Percentiles rank a stretch among this genome's conserved stretches.
phyloP scores from a whole-genome alignment of 2,888 invertebrate genomes.

The Dermolepida albohirtum region DNA sequence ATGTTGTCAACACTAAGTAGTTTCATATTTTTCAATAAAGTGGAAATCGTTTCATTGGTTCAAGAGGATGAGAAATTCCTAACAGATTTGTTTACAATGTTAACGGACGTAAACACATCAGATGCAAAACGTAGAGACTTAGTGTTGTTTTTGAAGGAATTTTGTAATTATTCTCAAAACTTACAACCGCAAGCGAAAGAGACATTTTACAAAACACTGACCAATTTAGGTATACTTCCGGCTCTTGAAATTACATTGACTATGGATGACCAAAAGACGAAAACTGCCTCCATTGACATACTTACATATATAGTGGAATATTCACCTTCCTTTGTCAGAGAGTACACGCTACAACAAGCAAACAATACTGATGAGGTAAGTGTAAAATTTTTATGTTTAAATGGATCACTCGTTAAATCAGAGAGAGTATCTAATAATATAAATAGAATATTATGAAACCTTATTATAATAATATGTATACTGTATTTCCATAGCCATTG shows the following conservation, averaged over 20 bases:
- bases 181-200: constrained; percentile 97
- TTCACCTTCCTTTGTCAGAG: constrained; percentile 96
- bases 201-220: constrained; percentile 95
- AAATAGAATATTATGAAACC: too few relatives aligned
- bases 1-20: constrained; percentile 97
- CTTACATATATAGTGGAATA: constrained; percentile 98
- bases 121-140: constrained; percentile 90
- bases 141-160: constrained; percentile 97
- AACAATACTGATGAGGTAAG: constrained; percentile 89
- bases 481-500: too few relatives aligned
- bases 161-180: constrained; percentile 99
- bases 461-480: too few relatives aligned
- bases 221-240: constrained; percentile 87
- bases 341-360: constrained; percentile 95
- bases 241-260: constrained; percentile 91
- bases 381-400: constrained; percentile 43
- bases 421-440: too few relatives aligned
- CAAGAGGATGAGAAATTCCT: constrained; percentile 98
- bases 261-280: constrained; percentile 93
- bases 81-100: constrained; percentile 91
- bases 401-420: too few relatives aligned
- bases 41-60: constrained; percentile 98
- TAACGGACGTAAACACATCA: constrained; percentile 89
- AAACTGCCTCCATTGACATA: constrained; percentile 97
- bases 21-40: constrained; percentile 99